phyloP scores from a whole-genome alignment of 2,888 invertebrate species.

The Periphyllus acericola region DNA sequence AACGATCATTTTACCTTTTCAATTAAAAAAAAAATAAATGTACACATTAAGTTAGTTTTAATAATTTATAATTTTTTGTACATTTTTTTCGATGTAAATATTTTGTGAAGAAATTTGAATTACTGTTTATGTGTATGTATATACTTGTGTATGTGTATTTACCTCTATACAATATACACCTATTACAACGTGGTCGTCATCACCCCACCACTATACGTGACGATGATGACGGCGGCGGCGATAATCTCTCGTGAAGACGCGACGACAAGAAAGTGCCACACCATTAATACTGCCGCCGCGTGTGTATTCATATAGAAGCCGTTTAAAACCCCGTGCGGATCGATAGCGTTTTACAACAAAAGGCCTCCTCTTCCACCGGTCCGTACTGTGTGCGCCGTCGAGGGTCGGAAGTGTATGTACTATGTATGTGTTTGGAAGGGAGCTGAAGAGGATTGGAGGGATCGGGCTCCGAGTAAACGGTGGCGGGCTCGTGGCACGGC shows the following conservation, averaged over 20 bases:
- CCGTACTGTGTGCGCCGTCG: background rate
- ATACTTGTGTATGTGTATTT: background rate
- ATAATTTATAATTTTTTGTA: too few species aligned
- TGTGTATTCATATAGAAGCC: conserved; percentile 58
- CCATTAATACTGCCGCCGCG: conserved; percentile 49
- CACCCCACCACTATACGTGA: background rate
- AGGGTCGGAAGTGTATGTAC: background rate
- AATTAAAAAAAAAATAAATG: too few species aligned
- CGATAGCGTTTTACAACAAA: conserved; percentile 62
- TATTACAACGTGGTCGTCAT: background rate
- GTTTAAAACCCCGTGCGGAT: conserved; percentile 59
- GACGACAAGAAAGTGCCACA: conserved; percentile 28
- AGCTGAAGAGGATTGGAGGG: background rate
- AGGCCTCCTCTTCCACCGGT: conserved; percentile 31
- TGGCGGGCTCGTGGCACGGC: background rate
- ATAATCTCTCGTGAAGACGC: conserved; percentile 47
- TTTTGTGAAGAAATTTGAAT: too few species aligned
- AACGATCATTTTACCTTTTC: too few species aligned
- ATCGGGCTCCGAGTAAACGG: background rate
- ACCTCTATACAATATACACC: background rate
- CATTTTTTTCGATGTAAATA: too few species aligned
- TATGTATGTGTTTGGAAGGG: background rate
- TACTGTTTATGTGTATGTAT: background rate
- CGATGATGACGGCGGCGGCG: background rate
- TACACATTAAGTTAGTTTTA: too few species aligned